Percentiles rank a stretch among this genome's conserved stretches.
phyloP scores from a whole-genome alignment of 2,888 invertebrate genomes.

The Chaitophorus viminalis region DNA sequence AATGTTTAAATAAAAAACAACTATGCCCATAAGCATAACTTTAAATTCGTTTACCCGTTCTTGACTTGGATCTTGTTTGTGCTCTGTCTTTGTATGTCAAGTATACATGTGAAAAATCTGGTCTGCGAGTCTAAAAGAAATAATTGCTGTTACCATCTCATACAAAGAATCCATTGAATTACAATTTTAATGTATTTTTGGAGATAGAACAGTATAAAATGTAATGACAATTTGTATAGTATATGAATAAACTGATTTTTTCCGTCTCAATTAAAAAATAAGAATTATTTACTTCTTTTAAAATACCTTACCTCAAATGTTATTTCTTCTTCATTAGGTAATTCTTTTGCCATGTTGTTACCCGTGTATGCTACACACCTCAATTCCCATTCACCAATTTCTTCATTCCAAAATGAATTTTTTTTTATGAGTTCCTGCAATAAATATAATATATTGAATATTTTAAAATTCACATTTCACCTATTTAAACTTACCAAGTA shows the following conservation, averaged over 20 bases:
- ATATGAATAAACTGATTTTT: too few species aligned
- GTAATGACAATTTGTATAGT: too few species aligned
- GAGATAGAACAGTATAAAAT: too few species aligned
- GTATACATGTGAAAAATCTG: conserved; percentile 58
- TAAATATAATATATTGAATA: background rate
- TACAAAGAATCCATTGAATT: too few species aligned
- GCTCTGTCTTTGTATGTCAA: conserved; percentile 51
- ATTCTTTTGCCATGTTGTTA: conserved; percentile 89
- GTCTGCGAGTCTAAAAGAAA: conserved; percentile 42
- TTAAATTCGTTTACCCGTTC: conserved; percentile 55
- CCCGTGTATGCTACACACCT: conserved; percentile 98
- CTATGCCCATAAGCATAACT: background rate
- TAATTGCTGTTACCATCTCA: background rate
- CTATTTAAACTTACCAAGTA: conserved; percentile 76
- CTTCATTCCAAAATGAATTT: conserved; percentile 97
- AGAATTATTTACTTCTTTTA: too few species aligned
- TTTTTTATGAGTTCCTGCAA: conserved; percentile 83
- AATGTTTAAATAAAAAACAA: background rate
- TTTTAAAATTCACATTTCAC: background rate
- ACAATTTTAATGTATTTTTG: too few species aligned
- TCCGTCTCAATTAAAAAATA: too few species aligned
- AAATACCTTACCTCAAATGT: conserved; percentile 34
- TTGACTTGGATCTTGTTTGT: conserved; percentile 49
- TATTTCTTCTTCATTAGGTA: conserved; percentile 65
- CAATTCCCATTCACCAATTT: conserved; percentile 98